phyloP scores from a whole-genome alignment of 2,113 vertebrate genomes.

The Grus americana region DNA sequence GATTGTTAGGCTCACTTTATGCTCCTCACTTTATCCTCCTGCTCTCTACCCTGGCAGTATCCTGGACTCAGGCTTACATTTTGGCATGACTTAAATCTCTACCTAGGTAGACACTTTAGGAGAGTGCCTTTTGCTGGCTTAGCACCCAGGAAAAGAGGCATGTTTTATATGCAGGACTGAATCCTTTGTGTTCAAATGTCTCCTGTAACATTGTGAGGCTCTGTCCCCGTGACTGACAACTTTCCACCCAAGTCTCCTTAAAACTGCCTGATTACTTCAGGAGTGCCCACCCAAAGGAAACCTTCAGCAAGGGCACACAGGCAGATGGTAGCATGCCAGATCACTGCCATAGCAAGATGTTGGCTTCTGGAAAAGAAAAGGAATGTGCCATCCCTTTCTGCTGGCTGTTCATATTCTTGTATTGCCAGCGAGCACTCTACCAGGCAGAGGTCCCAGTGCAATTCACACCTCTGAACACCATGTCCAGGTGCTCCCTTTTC shows the following conservation, averaged over 20 bases:
- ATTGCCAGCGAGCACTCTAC: not conserved
- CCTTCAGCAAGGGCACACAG: not conserved
- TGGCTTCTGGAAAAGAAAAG: not conserved
- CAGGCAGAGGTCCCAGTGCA: not conserved
- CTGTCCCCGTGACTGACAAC: not conserved
- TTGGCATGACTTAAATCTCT: not conserved
- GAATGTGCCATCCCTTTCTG: not conserved
- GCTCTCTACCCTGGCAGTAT: not conserved
- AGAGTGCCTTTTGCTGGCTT: not conserved
- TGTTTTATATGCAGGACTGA: not conserved
- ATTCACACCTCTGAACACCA: not conserved
- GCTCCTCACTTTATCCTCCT: not conserved
- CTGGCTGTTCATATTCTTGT: not conserved
- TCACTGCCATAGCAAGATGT: not conserved
- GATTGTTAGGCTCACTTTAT: not conserved
- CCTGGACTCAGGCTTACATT: not conserved
- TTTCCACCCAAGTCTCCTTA: not conserved
- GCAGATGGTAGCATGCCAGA: not conserved
- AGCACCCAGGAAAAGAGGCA: not conserved
- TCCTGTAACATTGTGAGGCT: not conserved
- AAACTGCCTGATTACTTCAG: not conserved
- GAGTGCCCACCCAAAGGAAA: not conserved
- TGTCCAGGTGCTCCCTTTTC: not conserved
- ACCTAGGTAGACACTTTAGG: rapidly evolving
- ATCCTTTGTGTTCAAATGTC: not conserved